These are phyloP conservation scores for Musca domestica DNA, from an alignment of 1,140 invertebrate genomes.

Conservation along the genomic window DNA sequence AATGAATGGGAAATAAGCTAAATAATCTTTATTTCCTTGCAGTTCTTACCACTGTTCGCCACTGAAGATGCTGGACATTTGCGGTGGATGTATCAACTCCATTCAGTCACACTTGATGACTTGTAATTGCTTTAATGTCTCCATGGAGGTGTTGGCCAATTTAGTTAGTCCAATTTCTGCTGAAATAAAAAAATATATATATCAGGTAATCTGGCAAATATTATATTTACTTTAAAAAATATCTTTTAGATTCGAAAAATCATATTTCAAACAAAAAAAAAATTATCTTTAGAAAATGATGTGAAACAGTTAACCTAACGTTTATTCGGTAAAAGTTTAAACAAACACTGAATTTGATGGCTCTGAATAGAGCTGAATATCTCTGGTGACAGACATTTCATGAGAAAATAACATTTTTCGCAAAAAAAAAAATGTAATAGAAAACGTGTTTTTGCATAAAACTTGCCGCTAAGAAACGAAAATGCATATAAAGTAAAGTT, in stretches of 20 bases:
- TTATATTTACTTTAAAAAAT: neutral
- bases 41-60: too few species aligned
- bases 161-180: neutral
- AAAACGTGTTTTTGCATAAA: conserved; percentile 53
- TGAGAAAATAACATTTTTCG: conserved; percentile 25
- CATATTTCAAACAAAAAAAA: too few species aligned
- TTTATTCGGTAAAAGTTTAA: too few species aligned
- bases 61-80: too few species aligned
- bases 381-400: conserved; percentile 21
- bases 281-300: too few species aligned
- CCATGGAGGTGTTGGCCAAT: conserved; percentile 10
- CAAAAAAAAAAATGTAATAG: conserved; percentile 49
- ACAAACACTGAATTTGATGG: too few species aligned
- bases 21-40: too few species aligned
- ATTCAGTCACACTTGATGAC: neutral
- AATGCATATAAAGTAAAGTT: conserved; percentile 26
- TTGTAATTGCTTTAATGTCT: neutral
- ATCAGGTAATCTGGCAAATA: neutral
- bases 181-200: neutral
- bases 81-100: too few species aligned
- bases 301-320: too few species aligned
- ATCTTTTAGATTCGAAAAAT: too few species aligned
- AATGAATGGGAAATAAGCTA: too few species aligned
- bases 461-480: conserved; percentile 54
- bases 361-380: too few species aligned